Conservation (phyloP, 1,140 invertebrate genomes). For the Tetramorium simillimum region DNA sequence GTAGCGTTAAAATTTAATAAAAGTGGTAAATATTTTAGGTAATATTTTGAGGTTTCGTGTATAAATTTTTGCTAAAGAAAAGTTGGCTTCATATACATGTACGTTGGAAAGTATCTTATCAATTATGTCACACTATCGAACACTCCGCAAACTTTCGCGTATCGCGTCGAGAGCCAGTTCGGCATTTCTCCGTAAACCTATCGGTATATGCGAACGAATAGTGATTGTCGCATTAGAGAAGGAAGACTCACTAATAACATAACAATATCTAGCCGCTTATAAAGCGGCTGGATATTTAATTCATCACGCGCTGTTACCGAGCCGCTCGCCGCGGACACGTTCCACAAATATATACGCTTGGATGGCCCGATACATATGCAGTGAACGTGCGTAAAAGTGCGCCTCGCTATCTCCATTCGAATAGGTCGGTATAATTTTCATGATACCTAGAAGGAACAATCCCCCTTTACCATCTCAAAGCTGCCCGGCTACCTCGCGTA, state of each 20-base stretch:
- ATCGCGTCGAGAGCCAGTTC: slow-evolving; percentile 3
- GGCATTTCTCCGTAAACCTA: slow-evolving; percentile 1
- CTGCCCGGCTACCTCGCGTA: not conserved
- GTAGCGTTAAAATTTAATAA: not conserved
- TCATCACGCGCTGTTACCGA: slow-evolving; percentile 35
- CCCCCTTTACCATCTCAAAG: slow-evolving; percentile 18
- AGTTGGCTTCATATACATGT: not conserved
- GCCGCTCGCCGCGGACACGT: slow-evolving; percentile 18
- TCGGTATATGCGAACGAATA: slow-evolving; percentile 38
- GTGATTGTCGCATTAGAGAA: not conserved
- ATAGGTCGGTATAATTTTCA: slow-evolving; percentile 45
- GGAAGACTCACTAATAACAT: slow-evolving; percentile 26
- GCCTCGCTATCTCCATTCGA: slow-evolving; percentile 26
- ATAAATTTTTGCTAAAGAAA: not conserved
- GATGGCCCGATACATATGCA: slow-evolving; percentile 35
- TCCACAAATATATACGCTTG: slow-evolving; percentile 44
- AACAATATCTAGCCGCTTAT: slow-evolving; percentile 15
- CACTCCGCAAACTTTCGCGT: not conserved
- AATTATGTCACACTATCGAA: slow-evolving; percentile 16
- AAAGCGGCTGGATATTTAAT: slow-evolving; percentile 56
- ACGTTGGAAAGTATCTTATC: not conserved
- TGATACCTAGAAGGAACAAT: slow-evolving; percentile 26
- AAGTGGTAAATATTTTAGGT: not conserved
- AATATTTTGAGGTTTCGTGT: not conserved
- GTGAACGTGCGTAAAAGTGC: slow-evolving; percentile 40